Evolutionary conservation across 2,888 invertebrate genomes (phyloP), one percentile per base, ranked within the genome.

Genomic region (Clistopyga incitator): DNA sequence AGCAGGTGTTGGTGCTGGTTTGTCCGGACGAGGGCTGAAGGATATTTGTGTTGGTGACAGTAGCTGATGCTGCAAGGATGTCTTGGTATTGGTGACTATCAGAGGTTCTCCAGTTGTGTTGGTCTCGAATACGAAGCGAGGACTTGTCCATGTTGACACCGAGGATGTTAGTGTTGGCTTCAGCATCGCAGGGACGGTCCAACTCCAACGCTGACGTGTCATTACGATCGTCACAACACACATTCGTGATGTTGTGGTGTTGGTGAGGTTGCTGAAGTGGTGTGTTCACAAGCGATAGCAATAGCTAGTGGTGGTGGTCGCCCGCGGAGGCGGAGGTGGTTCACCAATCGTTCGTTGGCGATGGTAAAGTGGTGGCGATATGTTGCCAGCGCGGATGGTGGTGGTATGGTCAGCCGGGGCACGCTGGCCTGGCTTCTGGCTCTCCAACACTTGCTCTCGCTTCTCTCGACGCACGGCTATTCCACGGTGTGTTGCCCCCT

Each of bases 271-370:
- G 1, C 59, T 61, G 29, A 18, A 61, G 38, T 68, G 79, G 72
- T 74, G 72, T 74, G 61, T 76, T 72, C 67, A 38, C 45, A 64
- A 25, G 72, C 72, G 64, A 80, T 80, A 67, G 61, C 47, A 34
- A 71, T 38, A 54, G 67, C 82, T 86, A 86, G 94, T 90, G 92
- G 93, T 86, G 93, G 93, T 79, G 93, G 92, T 88, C 47, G 85
- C 85, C 88, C 93, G 92, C 84, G 90, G 92, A 87, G 91, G 93
- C 88, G 93, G 93, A 88, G 92, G 93, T 85, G 93, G 94, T 88
- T 93, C 94, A 81, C 83, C 83, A 84, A 84, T 84, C 77, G 83
- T 64, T 84, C 72, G 68, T 77, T 71, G 91, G 92, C 61, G 93
- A 72, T 77, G 83, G 83, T 72, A 68, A 83, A 80, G 80, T 70